Conservation (phyloP, 2,113 vertebrate genomes). For the Podiceps cristatus region DNA sequence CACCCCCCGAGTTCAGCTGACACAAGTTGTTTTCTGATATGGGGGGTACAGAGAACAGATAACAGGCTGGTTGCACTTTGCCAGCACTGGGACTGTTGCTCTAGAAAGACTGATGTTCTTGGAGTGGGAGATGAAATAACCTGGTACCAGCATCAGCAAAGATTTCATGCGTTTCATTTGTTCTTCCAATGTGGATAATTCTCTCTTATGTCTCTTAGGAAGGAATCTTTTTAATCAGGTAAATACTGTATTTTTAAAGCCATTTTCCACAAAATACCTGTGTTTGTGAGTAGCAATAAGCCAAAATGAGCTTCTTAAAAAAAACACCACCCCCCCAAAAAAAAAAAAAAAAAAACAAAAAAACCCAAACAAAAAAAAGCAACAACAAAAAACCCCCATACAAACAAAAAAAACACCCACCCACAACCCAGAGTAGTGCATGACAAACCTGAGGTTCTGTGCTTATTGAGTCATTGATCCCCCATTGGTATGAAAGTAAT, state of each 20-base stretch:
- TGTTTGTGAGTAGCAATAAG: not conserved
- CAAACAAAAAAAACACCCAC: too few species aligned
- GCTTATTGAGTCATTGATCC: not conserved
- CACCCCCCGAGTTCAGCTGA: not conserved
- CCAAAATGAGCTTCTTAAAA: not conserved
- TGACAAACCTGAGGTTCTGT: not conserved
- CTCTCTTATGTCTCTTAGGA: not conserved
- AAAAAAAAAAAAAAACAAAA: not conserved
- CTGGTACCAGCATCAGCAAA: not conserved
- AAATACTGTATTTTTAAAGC: not conserved
- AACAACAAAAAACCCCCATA: too few species aligned
- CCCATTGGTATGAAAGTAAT: not conserved
- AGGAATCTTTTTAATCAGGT: not conserved
- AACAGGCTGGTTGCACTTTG: not conserved
- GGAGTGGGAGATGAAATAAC: not conserved
- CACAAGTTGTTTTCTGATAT: not conserved
- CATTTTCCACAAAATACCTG: not conserved
- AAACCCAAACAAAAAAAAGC: too few species aligned
- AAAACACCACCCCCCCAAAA: not conserved
- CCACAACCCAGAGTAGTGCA: fast-evolving
- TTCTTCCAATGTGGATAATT: not conserved
- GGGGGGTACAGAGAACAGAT: not conserved
- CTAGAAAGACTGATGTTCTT: not conserved
- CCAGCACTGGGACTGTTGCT: not conserved
- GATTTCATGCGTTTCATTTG: not conserved